phyloP scores from a whole-genome alignment of 2,888 invertebrate genomes.

The Eupithecia centaureata region DNA sequence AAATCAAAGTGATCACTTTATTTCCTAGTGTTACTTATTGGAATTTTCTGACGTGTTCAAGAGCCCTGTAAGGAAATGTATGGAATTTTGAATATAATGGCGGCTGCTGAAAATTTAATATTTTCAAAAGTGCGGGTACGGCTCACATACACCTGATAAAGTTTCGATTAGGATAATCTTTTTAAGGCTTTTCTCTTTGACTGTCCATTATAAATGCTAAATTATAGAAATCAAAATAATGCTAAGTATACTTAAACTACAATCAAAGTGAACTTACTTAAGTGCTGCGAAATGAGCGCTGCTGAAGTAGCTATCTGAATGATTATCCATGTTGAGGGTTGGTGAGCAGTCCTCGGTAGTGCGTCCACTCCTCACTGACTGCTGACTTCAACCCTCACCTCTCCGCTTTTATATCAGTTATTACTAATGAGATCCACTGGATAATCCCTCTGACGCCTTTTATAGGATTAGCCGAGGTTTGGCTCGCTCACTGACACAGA shows the following conservation, averaged over 20 bases:
- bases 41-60: no score
- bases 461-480: conserved; percentile 76
- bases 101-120: not conserved
- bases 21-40: no score
- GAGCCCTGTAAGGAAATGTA: no score
- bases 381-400: conserved; percentile 50
- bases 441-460: conserved; percentile 72
- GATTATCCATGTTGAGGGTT: conserved; percentile 67
- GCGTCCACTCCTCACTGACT: conserved; percentile 80
- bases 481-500: conserved; percentile 63
- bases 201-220: not conserved
- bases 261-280: conserved; percentile 59
- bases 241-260: not conserved
- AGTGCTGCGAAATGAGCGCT: conserved; percentile 74
- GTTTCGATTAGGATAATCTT: not conserved
- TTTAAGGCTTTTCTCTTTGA: not conserved
- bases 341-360: conserved; percentile 81
- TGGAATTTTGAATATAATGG: no score
- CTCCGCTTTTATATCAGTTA: conserved; percentile 67
- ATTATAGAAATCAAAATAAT: not conserved
- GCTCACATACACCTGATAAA: not conserved
- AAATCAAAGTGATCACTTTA: no score
- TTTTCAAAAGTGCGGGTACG: not conserved
- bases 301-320: conserved; percentile 64
- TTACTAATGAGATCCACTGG: conserved; percentile 70